Percentiles rank a stretch among this genome's conserved stretches.
Conservation (phyloP, 2,797 vertebrate species). For the Chrosomus eos region DNA sequence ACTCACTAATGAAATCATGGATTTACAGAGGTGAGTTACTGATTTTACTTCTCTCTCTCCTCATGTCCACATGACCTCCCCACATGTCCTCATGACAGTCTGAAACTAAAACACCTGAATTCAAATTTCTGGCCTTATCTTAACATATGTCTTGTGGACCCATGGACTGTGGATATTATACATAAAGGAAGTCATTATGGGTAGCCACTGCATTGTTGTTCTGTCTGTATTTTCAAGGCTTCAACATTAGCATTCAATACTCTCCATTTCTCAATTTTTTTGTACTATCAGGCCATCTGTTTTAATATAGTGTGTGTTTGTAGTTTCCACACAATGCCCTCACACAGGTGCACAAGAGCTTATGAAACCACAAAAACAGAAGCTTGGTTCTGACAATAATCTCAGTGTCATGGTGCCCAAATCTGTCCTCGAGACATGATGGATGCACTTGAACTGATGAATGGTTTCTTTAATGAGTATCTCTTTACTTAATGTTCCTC, state of each 20-base stretch:
- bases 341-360: slow-evolving; percentile 14
- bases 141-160: neutral
- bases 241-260: too few relatives aligned
- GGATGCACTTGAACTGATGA: neutral
- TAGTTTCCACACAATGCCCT: slow-evolving; percentile 1
- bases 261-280: neutral
- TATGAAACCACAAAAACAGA: slow-evolving; percentile 29
- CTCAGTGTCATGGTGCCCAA: neutral
- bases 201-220: neutral
- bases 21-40: slow-evolving; percentile 89
- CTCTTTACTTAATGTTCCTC: slow-evolving; percentile 1
- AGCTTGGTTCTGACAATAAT: slow-evolving; percentile 8
- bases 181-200: neutral
- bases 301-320: neutral
- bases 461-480: slow-evolving; percentile 30
- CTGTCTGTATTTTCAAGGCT: too few relatives aligned
- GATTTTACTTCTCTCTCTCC: neutral
- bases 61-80: neutral
- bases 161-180: neutral
- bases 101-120: neutral
- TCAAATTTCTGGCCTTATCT: neutral
- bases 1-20: slow-evolving; percentile 96
- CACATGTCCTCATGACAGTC: neutral
- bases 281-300: neutral
- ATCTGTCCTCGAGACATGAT: neutral